A percentile compares a stretch with the other conserved stretches of the same genome.
These are phyloP conservation scores for Spongilla lacustris DNA, from an alignment of 37 sponge, comb jelly and placozoan species.

Conservation along the genomic window DNA sequence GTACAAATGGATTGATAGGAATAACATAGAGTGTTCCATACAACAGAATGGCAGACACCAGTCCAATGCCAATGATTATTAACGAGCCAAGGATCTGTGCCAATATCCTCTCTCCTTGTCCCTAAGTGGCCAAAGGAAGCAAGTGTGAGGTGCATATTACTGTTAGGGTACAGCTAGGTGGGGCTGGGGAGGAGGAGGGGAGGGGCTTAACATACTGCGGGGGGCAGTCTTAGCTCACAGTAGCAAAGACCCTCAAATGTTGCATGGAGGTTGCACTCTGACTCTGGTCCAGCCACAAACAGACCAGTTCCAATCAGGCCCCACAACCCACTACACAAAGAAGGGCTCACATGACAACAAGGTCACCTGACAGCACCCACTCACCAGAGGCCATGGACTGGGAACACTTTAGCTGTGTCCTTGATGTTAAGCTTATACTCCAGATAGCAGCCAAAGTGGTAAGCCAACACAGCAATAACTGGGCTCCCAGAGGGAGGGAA, in stretches of 20 bases:
- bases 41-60: conserved; percentile 37
- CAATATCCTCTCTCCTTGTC: conserved; percentile 51
- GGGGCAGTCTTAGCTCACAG: conserved; percentile 74
- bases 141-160: too few relatives aligned
- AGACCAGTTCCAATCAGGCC: conserved; percentile 73
- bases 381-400: conserved; percentile 87
- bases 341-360: neutral
- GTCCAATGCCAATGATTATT: conserved; percentile 58
- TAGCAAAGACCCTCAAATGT: conserved; percentile 84
- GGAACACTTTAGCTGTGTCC: conserved; percentile 91
- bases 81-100: conserved; percentile 65
- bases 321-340: conserved; percentile 76
- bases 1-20: conserved; percentile 48
- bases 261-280: conserved; percentile 78
- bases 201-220: conserved; percentile 42
- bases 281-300: neutral
- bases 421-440: conserved; percentile 81
- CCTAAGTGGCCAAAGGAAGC: conserved; percentile 6
- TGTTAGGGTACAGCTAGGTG: too few relatives aligned
- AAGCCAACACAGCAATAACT: conserved; percentile 81
- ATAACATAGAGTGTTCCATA: conserved; percentile 67
- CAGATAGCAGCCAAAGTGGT: conserved; percentile 83
- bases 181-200: too few relatives aligned
- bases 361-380: neutral
- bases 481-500: neutral